These are phyloP conservation scores for Eupithecia abbreviata DNA, from an alignment of 2,888 invertebrate species.

Conservation along the genomic window DNA sequence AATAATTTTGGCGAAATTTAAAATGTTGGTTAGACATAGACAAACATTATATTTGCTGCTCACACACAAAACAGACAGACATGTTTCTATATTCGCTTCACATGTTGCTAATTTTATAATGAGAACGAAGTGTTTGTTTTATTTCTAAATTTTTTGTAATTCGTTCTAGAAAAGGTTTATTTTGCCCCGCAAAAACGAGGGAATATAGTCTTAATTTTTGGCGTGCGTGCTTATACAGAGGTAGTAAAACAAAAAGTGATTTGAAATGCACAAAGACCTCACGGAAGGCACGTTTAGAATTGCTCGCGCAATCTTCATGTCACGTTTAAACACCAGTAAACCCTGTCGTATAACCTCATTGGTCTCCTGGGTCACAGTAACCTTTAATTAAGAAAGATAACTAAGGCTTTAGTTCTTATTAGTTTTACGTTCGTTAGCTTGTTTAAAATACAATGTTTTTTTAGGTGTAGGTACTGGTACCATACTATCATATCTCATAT, in stretches of 20 bases:
- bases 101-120: background rate
- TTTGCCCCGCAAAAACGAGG: background rate
- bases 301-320: constrained; percentile 19
- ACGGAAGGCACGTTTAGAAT: constrained; percentile 5
- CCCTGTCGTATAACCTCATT: constrained; percentile 27
- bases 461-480: background rate
- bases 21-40: constrained; percentile 37
- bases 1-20: constrained; percentile 47
- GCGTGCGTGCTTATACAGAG: constrained; percentile 1
- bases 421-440: background rate
- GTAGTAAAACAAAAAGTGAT: constrained; percentile 8
- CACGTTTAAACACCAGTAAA: constrained; percentile 28
- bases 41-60: too few species aligned
- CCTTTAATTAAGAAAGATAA: constrained; percentile 1
- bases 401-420: background rate
- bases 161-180: background rate
- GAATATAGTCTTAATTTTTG: background rate
- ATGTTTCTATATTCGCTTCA: too few species aligned
- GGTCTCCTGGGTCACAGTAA: constrained; percentile 11
- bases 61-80: too few species aligned
- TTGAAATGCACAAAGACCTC: constrained; percentile 1
- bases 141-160: background rate
- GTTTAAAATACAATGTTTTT: background rate
- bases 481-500: background rate
- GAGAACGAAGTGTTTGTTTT: background rate